Conservation (phyloP, 1,140 invertebrate genomes). For the Atta colombica region DNA sequence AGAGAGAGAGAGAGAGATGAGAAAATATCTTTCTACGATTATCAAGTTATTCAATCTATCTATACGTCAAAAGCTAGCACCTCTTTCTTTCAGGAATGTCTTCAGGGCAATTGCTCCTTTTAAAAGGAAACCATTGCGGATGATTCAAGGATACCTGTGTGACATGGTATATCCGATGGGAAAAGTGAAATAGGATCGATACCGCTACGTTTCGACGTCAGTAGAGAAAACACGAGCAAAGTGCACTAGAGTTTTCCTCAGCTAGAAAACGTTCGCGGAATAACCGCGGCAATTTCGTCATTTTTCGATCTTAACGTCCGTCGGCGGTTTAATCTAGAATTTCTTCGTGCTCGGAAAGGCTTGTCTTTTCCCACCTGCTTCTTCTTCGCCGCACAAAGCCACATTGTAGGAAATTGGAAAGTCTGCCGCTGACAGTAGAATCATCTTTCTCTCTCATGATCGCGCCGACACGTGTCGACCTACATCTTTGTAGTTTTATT, state of each 20-base stretch:
- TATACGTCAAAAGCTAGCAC: too few species aligned
- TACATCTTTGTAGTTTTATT: conserved; percentile 45
- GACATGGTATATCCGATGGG: neutral
- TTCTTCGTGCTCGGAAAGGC: conserved; percentile 16
- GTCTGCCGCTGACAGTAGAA: conserved; percentile 57
- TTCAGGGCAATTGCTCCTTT: conserved; percentile 20
- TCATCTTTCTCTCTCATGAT: conserved; percentile 44
- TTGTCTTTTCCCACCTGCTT: conserved; percentile 11
- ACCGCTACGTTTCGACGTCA: conserved; percentile 1
- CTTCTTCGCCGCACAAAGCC: conserved; percentile 43
- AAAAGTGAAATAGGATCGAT: conserved; percentile 38
- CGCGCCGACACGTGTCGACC: conserved; percentile 49
- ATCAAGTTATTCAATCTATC: neutral
- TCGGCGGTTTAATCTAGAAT: conserved; percentile 36
- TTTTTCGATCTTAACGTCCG: conserved; percentile 28
- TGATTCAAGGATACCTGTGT: conserved; percentile 14
- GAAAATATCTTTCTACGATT: neutral
- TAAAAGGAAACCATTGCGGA: conserved; percentile 10
- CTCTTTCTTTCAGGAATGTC: conserved; percentile 30
- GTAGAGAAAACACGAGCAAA: neutral
- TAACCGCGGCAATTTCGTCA: conserved; percentile 50
- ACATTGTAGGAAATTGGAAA: conserved; percentile 64
- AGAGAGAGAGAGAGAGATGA: too few species aligned
- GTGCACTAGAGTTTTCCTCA: neutral
- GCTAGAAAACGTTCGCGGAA: neutral